These are phyloP conservation scores for Argyrosomus japonicus DNA, from an alignment of 2,113 vertebrate genomes.

Conservation along the genomic window DNA sequence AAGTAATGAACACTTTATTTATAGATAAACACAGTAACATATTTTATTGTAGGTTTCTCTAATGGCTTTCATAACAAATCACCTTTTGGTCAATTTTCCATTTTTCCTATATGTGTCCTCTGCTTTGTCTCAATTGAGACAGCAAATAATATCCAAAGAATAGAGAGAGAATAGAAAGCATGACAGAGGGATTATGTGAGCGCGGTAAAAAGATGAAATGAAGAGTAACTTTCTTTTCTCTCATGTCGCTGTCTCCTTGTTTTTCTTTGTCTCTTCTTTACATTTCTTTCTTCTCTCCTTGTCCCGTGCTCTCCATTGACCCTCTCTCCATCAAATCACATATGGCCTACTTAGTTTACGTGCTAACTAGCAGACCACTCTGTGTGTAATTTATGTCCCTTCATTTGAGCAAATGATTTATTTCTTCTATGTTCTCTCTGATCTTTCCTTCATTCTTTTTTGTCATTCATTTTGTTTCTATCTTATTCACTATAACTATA, in stretches of 20 bases:
- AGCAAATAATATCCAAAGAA: background rate
- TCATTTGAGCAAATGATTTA: conserved; percentile 31
- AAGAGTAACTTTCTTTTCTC: background rate
- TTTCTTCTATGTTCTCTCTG: conserved; percentile 18
- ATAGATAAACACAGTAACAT: background rate
- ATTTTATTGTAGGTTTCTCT: background rate
- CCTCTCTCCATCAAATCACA: conserved; percentile 24
- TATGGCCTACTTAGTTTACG: conserved; percentile 38
- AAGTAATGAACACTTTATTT: background rate
- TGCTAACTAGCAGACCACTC: conserved; percentile 37
- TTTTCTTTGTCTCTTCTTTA: background rate
- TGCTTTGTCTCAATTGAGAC: background rate
- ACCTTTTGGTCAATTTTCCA: background rate
- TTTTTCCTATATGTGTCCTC: background rate
- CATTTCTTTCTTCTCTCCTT: background rate
- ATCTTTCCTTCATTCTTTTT: conserved; percentile 27
- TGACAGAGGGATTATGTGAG: background rate
- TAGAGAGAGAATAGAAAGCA: background rate
- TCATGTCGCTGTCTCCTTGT: background rate
- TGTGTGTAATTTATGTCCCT: conserved; percentile 10
- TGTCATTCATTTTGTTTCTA: background rate
- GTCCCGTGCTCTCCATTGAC: conserved; percentile 16
- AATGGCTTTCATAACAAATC: background rate
- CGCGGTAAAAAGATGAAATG: background rate
- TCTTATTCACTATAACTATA: conserved; percentile 37